Evolutionary conservation across 2,797 vertebrate genomes (phyloP).

Genomic region (Pangasius larnaudii): DNA sequence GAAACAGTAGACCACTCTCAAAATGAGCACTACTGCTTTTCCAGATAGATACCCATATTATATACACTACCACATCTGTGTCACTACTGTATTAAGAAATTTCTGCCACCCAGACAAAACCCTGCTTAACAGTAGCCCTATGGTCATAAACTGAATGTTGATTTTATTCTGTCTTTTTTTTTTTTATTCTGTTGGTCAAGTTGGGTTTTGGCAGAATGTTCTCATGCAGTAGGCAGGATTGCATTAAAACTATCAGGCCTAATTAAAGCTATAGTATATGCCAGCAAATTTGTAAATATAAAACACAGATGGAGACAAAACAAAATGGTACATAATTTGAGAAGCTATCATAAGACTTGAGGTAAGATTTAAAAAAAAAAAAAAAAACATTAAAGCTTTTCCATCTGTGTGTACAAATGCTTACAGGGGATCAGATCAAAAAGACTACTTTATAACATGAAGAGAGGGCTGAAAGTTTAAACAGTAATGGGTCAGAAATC

Average conservation of each 20-base stretch:
- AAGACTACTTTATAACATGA: slow-evolving; percentile 25
- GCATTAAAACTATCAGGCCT: neutral
- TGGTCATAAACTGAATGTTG: neutral
- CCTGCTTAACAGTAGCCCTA: neutral
- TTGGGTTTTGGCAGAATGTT: neutral
- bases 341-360: neutral
- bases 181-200: neutral
- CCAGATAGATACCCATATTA: neutral
- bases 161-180: neutral
- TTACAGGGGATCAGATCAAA: slow-evolving; percentile 44
- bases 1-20: neutral
- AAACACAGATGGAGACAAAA: neutral
- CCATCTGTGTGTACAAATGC: neutral
- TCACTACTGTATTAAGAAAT: neutral
- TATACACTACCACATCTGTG: neutral
- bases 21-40: neutral
- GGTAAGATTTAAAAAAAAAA: neutral
- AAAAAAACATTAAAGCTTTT: neutral
- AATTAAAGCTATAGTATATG: neutral
- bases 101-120: neutral
- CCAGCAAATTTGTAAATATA: neutral
- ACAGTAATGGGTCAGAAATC: slow-evolving; percentile 45
- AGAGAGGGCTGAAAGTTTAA: neutral
- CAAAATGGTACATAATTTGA: neutral
- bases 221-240: neutral